phyloP scores from a whole-genome alignment of 30 jellyfish, hydroid and myxozoan genomes.

The Cassiopea andromeda region DNA sequence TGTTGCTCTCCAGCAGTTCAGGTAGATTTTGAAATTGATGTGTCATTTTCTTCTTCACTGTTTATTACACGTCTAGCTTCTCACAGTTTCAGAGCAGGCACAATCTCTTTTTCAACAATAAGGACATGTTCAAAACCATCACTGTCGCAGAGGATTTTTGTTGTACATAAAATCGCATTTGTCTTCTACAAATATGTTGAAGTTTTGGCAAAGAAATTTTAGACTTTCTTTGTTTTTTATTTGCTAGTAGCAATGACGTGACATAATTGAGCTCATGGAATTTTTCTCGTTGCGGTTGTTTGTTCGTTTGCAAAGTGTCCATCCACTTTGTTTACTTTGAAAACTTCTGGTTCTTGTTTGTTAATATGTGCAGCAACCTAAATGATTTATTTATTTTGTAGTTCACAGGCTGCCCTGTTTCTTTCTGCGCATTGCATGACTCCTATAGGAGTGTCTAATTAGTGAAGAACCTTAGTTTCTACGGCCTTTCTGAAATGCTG shows the following conservation, averaged over 20 bases:
- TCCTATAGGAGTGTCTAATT: too few relatives aligned
- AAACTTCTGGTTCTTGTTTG: background rate
- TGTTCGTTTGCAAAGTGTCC: background rate
- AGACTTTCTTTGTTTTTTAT: too few relatives aligned
- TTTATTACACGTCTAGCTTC: background rate
- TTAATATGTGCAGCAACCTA: background rate
- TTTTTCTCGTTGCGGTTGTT: background rate
- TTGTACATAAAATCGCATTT: too few relatives aligned
- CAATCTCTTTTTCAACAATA: background rate
- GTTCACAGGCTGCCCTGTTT: background rate
- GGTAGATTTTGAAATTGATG: background rate
- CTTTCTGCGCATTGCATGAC: background rate
- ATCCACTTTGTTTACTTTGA: background rate
- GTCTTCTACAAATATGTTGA: too few relatives aligned
- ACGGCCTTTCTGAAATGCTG: too few relatives aligned
- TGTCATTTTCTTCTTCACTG: background rate
- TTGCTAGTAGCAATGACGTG: too few relatives aligned
- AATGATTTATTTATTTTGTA: background rate
- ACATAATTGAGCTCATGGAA: too few relatives aligned
- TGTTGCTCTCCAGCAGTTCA: background rate
- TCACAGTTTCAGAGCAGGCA: background rate
- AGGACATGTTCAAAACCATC: too few relatives aligned
- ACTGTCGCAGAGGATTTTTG: too few relatives aligned
- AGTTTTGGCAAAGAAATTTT: too few relatives aligned
- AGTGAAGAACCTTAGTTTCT: too few relatives aligned